phyloP scores from a whole-genome alignment of 2,797 vertebrate species.

The Martes flavigula region DNA sequence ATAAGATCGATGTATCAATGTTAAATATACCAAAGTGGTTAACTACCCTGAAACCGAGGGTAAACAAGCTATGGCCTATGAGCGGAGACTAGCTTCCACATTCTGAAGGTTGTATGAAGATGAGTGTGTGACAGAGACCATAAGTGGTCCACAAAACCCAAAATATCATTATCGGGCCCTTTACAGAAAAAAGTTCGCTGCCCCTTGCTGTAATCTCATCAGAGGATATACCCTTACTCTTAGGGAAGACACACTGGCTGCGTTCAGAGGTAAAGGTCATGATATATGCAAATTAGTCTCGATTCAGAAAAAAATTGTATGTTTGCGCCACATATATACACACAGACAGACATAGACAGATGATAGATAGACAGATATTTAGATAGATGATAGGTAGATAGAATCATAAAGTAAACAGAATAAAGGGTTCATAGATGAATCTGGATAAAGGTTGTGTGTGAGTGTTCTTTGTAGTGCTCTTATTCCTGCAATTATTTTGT shows the following conservation, averaged over 20 bases:
- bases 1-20: background rate
- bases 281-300: background rate
- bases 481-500: background rate
- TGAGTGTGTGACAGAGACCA: background rate
- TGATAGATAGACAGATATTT: background rate
- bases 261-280: background rate
- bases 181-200: background rate
- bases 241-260: background rate
- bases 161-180: background rate
- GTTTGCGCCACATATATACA: background rate
- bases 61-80: background rate
- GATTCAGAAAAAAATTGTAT: background rate
- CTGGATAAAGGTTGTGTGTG: background rate
- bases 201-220: background rate
- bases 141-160: background rate
- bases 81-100: background rate
- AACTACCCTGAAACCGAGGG: too few relatives aligned
- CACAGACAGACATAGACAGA: background rate
- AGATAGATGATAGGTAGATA: background rate
- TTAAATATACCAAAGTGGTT: background rate
- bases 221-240: background rate
- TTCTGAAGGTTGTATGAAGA: background rate
- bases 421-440: background rate
- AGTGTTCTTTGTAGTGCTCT: background rate
- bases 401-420: background rate